These are phyloP conservation scores for Notolabrus celidotus DNA, from an alignment of 2,797 vertebrate genomes.

Conservation along the genomic window DNA sequence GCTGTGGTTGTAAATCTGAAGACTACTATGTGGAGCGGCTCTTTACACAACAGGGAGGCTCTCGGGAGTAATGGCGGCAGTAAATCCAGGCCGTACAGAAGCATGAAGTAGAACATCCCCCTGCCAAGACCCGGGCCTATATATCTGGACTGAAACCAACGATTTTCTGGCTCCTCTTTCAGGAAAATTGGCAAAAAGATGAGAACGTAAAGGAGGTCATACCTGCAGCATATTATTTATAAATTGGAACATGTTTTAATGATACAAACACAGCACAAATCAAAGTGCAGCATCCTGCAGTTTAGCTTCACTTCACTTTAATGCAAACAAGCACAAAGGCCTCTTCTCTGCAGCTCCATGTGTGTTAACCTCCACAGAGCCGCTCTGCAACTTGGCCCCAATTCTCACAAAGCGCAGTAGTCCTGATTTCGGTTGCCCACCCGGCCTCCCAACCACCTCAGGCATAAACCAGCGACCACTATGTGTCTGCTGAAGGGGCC, in stretches of 20 bases:
- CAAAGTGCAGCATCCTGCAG: background rate
- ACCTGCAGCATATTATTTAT: background rate
- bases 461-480: slow-evolving; percentile 61
- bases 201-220: background rate
- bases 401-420: slow-evolving; percentile 48
- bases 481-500: slow-evolving; percentile 60
- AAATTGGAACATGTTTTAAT: slow-evolving; percentile 19
- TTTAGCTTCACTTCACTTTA: slow-evolving; percentile 27
- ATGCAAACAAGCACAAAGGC: slow-evolving; percentile 47
- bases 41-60: slow-evolving; percentile 56
- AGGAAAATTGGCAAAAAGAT: slow-evolving; percentile 17
- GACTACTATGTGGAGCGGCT: slow-evolving; percentile 48
- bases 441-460: slow-evolving; percentile 35
- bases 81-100: slow-evolving; percentile 46
- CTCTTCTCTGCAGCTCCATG: slow-evolving; percentile 35
- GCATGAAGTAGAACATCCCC: background rate
- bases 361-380: slow-evolving; percentile 39
- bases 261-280: no score
- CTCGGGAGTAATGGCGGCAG: slow-evolving; percentile 45
- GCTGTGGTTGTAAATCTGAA: slow-evolving; percentile 53
- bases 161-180: slow-evolving; percentile 38
- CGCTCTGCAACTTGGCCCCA: slow-evolving; percentile 48
- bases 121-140: slow-evolving; percentile 33
- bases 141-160: slow-evolving; percentile 31
- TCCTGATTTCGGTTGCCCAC: slow-evolving; percentile 51